These are phyloP conservation scores for Megalops atlanticus DNA, from an alignment of 2,113 vertebrate species.

Conservation along the genomic window DNA sequence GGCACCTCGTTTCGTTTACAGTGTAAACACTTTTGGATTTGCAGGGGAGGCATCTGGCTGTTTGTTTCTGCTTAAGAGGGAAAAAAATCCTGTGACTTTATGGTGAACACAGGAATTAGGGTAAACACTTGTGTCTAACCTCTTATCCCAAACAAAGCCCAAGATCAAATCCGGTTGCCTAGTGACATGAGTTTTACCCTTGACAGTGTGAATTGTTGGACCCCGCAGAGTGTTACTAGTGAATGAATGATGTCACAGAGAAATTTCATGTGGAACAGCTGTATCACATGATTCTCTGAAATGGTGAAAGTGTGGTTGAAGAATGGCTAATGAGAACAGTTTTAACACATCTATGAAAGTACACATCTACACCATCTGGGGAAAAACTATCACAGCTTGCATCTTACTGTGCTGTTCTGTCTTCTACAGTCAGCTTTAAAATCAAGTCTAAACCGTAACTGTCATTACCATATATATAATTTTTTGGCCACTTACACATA, in stretches of 20 bases:
- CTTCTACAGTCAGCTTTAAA: not conserved
- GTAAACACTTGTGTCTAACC: conserved; percentile 79
- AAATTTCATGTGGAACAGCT: not conserved
- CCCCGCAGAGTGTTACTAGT: conserved; percentile 46
- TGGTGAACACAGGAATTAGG: conserved; percentile 88
- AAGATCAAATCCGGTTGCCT: conserved; percentile 86
- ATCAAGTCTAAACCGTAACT: not conserved
- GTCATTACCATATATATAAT: no score
- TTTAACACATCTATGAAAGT: not conserved
- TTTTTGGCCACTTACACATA: no score
- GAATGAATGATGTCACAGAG: conserved; percentile 46
- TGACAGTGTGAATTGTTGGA: conserved; percentile 58
- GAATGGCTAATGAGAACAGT: not conserved
- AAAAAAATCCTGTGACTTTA: conserved; percentile 76
- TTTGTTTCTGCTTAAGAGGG: conserved; percentile 69
- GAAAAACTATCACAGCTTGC: no score
- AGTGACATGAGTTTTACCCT: conserved; percentile 73
- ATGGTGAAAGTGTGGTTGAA: not conserved
- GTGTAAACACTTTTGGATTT: conserved; percentile 73
- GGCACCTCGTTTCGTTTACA: conserved; percentile 63
- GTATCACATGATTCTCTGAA: not conserved
- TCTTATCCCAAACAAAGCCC: conserved; percentile 83
- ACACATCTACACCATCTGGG: no score
- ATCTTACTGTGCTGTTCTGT: not conserved
- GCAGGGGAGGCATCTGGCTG: conserved; percentile 73